Evolutionary conservation across 1,140 invertebrate species (phyloP), one percentile per base, ranked within the genome.

Genomic region (Leptestheria dahalacensis): DNA sequence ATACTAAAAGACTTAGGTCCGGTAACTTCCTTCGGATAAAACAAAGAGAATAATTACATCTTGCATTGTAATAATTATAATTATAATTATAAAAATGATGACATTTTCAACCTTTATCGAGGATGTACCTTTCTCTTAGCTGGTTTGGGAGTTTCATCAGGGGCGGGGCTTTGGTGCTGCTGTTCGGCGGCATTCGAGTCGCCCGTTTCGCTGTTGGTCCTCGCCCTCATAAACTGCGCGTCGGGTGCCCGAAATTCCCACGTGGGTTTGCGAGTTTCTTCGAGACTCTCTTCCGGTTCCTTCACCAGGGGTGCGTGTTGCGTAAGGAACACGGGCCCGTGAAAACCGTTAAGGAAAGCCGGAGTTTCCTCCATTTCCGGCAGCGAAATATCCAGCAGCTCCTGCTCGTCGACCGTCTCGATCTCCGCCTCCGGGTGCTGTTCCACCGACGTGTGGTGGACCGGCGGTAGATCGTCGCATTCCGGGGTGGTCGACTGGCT

Each of bases 41-140:
- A n/a, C n/a, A n/a, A n/a, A n/a, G n/a, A n/a, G n/a, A n/a, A n/a
- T n/a, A n/a, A n/a, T n/a, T n/a, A n/a, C n/a, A n/a, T n/a, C n/a
- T n/a, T n/a, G n/a, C n/a, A n/a, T n/a, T n/a, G n/a, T n/a, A n/a
- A n/a, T n/a, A n/a, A n/a, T n/a, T 11, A 58, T 51, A 48, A 54
- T 33, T 2, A 46, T 28, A 25, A 33, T 46, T 28, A 26, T 57
- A 23, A 46, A 12, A 50, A 48, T 61, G 48, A 9, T 48, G n/a
- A 57, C 61, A 26, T n/a, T n/a, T n/a, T n/a, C n/a, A n/a, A n/a
- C n/a, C n/a, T n/a, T n/a, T n/a, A n/a, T n/a, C n/a, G n/a, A n/a
- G n/a, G n/a, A n/a, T n/a, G n/a, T 26, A 77, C 75, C 74, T 78
- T 78, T 66, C 75, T 70, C 64, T 76, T 78, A 46, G 73, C 59